Evolutionary conservation across 2,113 vertebrate genomes (phyloP), one percentile per base, ranked within the genome.

Genomic region (Butastur rufipennis): DNA sequence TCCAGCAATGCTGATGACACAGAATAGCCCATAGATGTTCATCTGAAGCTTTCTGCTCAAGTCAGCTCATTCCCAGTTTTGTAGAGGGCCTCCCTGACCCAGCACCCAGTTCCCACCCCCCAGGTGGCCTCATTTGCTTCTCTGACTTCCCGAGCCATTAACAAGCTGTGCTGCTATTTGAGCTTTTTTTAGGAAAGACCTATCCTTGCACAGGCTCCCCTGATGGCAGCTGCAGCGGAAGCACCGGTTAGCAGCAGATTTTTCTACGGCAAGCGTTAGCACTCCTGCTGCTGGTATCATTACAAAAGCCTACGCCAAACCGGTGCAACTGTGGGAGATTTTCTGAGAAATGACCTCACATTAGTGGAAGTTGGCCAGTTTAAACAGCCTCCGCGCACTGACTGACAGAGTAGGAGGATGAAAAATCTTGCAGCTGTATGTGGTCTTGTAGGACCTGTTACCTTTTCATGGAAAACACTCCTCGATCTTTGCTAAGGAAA

Each of bases 81-180:
- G 59, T 5, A 78, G 40, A 88, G 40, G 43, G 18, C 8, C 1
- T 55, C 10, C 20, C 31, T 42, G 7, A 22, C 50, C 55, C 68
- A 74, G 29, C 47, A 86, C 29, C 21, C 34, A 31, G 10, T 16
- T 89, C 55, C 27, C 36, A 45, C 14, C 11, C 36, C 25, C 10
- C 13, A 45, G 48, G 78, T 13, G 7, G 38, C 20, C 63, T 86
- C 2, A 16, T 86, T 82, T 82, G 10, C 48, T 83, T 52, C 66
- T 55, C 61, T 55, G 38, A 53, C 29, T 90, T 79, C 25, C 61
- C 0, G 0, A 55, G 67, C 63, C 0, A 0, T 34, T 80, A 88
- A 81, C 0, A 1, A 93, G 48, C 27, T 53, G 2, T 59, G 48
- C 38, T 80, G 38, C n/a, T 47, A 42, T 40, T 75, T 4, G 2